phyloP scores from a whole-genome alignment of 2,113 vertebrate species.

The Hassar affinis region DNA sequence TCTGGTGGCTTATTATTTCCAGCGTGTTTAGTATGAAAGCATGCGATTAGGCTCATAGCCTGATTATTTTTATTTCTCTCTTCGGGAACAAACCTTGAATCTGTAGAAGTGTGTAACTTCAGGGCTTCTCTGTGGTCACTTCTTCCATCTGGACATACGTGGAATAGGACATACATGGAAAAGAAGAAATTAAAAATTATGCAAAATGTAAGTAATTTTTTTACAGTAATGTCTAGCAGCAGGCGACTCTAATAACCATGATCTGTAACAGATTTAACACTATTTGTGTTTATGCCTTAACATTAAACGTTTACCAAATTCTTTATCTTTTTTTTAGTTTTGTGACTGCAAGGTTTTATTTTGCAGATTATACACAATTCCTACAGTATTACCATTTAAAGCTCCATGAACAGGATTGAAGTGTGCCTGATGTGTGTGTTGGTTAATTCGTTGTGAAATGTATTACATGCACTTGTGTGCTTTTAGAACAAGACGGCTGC shows the following conservation, averaged over 20 bases:
- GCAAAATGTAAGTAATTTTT: slow-evolving; percentile 25
- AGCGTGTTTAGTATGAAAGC: background rate
- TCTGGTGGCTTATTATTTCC: background rate
- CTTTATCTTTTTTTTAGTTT: background rate
- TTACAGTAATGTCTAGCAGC: background rate
- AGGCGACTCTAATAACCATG: background rate
- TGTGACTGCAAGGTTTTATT: background rate
- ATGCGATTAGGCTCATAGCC: background rate
- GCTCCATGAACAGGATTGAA: background rate
- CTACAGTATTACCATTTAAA: background rate
- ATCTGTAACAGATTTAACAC: background rate
- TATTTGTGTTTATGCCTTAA: background rate
- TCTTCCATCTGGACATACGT: slow-evolving; percentile 11
- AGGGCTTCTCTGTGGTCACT: background rate
- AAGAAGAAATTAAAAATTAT: background rate
- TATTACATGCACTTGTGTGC: background rate
- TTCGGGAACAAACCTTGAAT: background rate
- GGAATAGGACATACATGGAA: slow-evolving; percentile 17
- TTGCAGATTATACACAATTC: background rate
- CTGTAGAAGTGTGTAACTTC: slow-evolving; percentile 1
- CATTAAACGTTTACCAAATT: too few relatives aligned
- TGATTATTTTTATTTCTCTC: background rate
- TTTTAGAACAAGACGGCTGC: background rate
- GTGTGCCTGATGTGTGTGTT: background rate
- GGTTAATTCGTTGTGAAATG: background rate